Percentiles rank a stretch among this genome's conserved stretches.
phyloP scores from a whole-genome alignment of 2,888 invertebrate genomes.

The Tenthredo amoena region DNA sequence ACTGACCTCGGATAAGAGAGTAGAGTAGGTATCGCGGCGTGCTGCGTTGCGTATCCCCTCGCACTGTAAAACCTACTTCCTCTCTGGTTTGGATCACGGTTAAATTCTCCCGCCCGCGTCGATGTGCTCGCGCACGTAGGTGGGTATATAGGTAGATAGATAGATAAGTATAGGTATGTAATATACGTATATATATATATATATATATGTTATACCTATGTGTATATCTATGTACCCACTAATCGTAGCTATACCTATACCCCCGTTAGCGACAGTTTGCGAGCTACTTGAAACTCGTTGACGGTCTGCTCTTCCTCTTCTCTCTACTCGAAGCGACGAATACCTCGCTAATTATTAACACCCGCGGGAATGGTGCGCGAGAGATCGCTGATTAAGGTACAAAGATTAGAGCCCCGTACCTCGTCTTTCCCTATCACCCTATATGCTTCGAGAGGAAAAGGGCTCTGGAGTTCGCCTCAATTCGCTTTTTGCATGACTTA shows the following conservation, averaged over 20 bases:
- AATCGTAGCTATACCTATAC: not conserved
- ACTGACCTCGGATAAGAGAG: not conserved
- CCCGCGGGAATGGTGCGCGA: conserved; percentile 22
- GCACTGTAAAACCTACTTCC: conserved; percentile 19
- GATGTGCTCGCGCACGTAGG: conserved; percentile 32
- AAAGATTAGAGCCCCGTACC: not conserved
- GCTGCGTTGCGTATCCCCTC: not conserved
- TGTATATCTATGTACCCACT: not conserved
- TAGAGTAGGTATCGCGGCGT: not conserved
- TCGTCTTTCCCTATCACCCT: not conserved
- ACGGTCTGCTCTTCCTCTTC: not conserved
- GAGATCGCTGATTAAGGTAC: conserved; percentile 46
- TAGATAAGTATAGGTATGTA: not conserved
- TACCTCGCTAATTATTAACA: conserved; percentile 43
- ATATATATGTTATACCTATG: not conserved
- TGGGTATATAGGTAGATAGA: not conserved
- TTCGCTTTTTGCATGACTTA: not conserved
- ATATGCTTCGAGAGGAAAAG: not conserved
- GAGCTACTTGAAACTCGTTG: conserved; percentile 32
- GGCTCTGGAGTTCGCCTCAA: not conserved
- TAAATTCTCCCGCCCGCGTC: conserved; percentile 43
- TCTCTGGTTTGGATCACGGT: not conserved
- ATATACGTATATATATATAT: not conserved
- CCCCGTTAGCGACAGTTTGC: not conserved
- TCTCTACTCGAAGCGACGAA: not conserved